Evolutionary conservation across 2,888 invertebrate genomes (phyloP), one percentile per base, ranked within the genome.

Genomic region (Drosophila kokeensis): DNA sequence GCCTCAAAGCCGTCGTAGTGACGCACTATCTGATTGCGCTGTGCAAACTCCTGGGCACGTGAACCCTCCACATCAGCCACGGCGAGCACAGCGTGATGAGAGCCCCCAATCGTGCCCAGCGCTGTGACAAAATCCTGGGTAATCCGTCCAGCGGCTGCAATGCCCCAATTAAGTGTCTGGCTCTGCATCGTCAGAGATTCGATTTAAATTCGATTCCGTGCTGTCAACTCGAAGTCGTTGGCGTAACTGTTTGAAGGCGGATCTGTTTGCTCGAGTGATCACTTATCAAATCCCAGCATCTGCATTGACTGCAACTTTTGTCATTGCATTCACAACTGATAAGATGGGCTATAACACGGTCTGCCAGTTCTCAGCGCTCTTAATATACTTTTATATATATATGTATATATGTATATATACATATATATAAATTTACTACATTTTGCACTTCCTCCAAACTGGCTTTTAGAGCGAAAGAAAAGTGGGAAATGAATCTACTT

Each of bases 131-230:
- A 98, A 92, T 98, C 98, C 91, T 96, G 95, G 62, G 96, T 95
- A 79, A 98, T 98, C 94, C 96, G 96, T 2, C 98, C 98, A 58
- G 97, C 96, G 54, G 97, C 95, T 0, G 95, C 95, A 80, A 98
- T 96, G 60, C 98, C 98, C 98, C 98, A 98, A 50, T 78, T 83
- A 2, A 82, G 61, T 32, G 36, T 58, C 48, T 76, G 85, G 8
- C 68, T 73, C 66, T 82, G 85, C 82, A 83, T 83, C 21, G 30
- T 57, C 15, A 15, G 15, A 24, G 45, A 45, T 45, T 45, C 45
- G 45, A 45, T 45, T 45, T 15, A 2, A 24, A 45, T 59, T 34
- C 18, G 32, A 42, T 11, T 15, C 34, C 38, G 62, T 76, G 62
- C 34, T 73, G 24, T 54, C 79, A 21, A 29, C 49, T 42, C 68